Base-by-base conservation (phyloP, 2,888 invertebrate genomes). In the Dicyrtomina minuta region DNA sequence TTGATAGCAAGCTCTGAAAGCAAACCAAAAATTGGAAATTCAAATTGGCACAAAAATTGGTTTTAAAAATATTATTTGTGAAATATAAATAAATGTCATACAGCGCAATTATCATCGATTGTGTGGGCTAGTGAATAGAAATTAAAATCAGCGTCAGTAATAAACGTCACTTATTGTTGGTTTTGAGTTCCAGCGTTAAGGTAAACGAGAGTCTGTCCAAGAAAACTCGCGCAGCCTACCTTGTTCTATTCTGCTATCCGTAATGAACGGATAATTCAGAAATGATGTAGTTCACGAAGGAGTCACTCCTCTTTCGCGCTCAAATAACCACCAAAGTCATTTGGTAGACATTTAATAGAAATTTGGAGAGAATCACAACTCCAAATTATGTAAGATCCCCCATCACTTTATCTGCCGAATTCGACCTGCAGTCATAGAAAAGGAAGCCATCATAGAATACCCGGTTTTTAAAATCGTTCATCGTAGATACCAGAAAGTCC, bases 231-330 rank as follows among this genome's bases (percentile, higher is more conserved):
- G 41, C 64, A 65, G 4, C 64, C 64, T 2, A 65, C 12, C 6
- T 49, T 22, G 1, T 6, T 13, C 22, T 53, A 55, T 4, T 65
- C n/a, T 6, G 10, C 15, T 8, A 55, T 53, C 1, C 6, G 15
- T 55, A 33, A 22, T 65, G 64, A 39, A 65, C 22, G n/a, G 64
- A 53, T 0, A 55, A 53, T 13, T 65, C 64, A 15, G n/a, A 17
- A 41, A 53, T 53, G 20, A 17, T 2, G n/a, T 20, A 55, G 1
- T 17, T 41, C 6, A 39, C 53, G 8, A 39, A 27, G 15, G 10
- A 22, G 1, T 65, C 64, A 15, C 5, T 13, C 5, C 8, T 6
- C 17, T 24, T 6, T 41, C n/a, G 1, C 17, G 15, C 15, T 17
- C 53, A 53, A 15, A 8, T 4, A 2, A 22, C 22, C 2, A 51